Evolutionary conservation across 53 echinoderm and acorn worm genomes (phyloP).

Genomic region (Mesocentrotus franciscanus): DNA sequence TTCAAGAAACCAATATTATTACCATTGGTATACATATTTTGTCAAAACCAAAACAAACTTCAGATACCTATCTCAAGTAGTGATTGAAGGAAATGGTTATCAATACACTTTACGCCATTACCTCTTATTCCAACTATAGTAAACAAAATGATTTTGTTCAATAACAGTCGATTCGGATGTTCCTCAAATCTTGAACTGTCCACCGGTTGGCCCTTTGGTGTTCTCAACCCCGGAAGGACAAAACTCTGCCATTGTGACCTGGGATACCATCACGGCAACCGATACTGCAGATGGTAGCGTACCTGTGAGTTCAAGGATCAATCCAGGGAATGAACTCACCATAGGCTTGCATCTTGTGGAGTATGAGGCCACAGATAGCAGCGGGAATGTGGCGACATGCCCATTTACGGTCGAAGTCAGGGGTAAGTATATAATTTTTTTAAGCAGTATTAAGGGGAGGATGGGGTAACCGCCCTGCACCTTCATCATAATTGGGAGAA

Average conservation of each 20-base stretch:
- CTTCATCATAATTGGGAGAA: no score
- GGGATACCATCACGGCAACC: not conserved
- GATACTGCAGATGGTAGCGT: slow-evolving; percentile 10
- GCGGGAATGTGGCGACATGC: slow-evolving; percentile 10
- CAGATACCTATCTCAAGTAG: no score
- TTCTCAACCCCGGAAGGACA: not conserved
- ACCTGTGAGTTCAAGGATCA: not conserved
- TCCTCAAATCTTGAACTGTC: slow-evolving; percentile 11
- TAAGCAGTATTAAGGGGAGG: no score
- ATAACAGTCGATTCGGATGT: not conserved
- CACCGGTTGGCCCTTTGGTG: not conserved
- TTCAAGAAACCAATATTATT: no score
- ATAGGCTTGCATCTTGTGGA: not conserved
- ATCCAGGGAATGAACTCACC: not conserved
- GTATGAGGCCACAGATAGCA: not conserved
- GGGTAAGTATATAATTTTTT: not conserved
- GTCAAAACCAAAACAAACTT: no score
- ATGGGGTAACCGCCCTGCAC: no score
- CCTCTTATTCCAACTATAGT: no score
- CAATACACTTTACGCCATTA: no score
- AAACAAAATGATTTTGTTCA: no score
- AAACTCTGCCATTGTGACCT: not conserved
- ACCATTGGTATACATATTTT: no score
- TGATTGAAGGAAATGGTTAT: no score
- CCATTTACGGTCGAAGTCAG: not conserved